A percentile compares a stretch with the other conserved stretches of the same genome.
phyloP scores from a whole-genome alignment of 2,888 invertebrate genomes.

The Chrysolina oricalcia region DNA sequence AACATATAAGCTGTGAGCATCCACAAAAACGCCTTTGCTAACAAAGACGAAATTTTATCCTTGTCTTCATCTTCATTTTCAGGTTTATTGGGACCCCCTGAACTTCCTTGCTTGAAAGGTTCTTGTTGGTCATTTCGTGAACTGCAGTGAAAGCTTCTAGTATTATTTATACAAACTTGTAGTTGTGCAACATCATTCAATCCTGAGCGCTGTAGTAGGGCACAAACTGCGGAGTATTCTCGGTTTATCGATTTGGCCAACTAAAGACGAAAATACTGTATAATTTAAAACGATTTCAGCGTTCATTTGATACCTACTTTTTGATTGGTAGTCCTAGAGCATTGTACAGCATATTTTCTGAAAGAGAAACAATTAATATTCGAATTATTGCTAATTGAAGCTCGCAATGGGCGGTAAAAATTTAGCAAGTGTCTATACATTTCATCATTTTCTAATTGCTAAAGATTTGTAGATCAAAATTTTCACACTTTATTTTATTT shows the following conservation, averaged over 20 bases:
- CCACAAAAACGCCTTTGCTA: constrained; percentile 87
- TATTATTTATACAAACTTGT: constrained; percentile 54
- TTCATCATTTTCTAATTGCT: constrained; percentile 24
- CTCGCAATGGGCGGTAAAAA: constrained; percentile 8
- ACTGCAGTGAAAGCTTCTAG: constrained; percentile 62
- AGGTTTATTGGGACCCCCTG: constrained; percentile 45
- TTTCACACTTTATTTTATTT: not conserved
- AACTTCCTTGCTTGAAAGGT: constrained; percentile 48
- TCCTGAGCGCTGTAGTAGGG: constrained; percentile 74
- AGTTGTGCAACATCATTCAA: constrained; percentile 69
- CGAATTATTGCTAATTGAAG: not conserved
- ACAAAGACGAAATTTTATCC: constrained; percentile 80
- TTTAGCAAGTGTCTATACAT: constrained; percentile 28
- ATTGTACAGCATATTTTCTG: not conserved
- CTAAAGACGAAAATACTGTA: not conserved
- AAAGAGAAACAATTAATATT: not conserved
- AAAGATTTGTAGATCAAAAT: not conserved
- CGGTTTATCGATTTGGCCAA: constrained; percentile 62
- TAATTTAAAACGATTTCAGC: not conserved
- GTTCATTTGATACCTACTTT: constrained; percentile 4
- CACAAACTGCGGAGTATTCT: constrained; percentile 76
- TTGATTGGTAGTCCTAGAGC: not conserved
- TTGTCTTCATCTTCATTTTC: constrained; percentile 77
- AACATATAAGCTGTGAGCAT: constrained; percentile 84
- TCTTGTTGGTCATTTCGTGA: constrained; percentile 53